Evolutionary conservation across 1,140 invertebrate species (phyloP).

Genomic region (Elymnias hypermnestra): DNA sequence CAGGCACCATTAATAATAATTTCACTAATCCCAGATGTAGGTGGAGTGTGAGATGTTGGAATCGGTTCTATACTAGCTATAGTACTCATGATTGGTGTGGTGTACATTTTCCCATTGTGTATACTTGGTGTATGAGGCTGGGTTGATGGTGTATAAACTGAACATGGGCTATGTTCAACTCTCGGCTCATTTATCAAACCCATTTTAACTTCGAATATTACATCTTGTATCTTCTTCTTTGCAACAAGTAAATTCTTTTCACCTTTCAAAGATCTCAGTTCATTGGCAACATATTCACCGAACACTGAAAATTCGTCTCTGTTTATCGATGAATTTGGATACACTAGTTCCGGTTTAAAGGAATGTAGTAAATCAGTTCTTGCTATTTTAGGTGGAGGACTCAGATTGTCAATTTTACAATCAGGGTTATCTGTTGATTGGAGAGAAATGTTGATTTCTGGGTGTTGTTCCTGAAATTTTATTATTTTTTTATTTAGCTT

Average conservation of each 20-base stretch:
- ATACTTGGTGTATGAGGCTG: slow-evolving; percentile 37
- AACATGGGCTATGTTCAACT: slow-evolving; percentile 38
- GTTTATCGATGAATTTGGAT: slow-evolving; percentile 25
- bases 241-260: slow-evolving; percentile 62
- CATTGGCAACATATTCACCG: slow-evolving; percentile 66
- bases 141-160: slow-evolving; percentile 38
- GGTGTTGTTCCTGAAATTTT: slow-evolving; percentile 25
- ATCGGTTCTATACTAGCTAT: slow-evolving; percentile 48
- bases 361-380: slow-evolving; percentile 41
- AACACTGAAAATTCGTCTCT: slow-evolving; percentile 68
- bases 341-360: slow-evolving; percentile 40
- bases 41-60: slow-evolving; percentile 39
- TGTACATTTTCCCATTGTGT: slow-evolving; percentile 52
- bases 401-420: slow-evolving; percentile 41
- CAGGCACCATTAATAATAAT: slow-evolving; percentile 61
- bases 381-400: slow-evolving; percentile 47
- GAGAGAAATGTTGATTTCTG: slow-evolving; percentile 35
- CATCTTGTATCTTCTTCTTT: slow-evolving; percentile 69
- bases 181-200: slow-evolving; percentile 55
- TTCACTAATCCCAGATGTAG: slow-evolving; percentile 57
- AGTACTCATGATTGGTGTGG: slow-evolving; percentile 44
- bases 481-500: too few species aligned
- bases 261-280: slow-evolving; percentile 58
- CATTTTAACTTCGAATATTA: slow-evolving; percentile 72
- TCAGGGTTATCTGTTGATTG: slow-evolving; percentile 29